Conservation (phyloP, 2,888 invertebrate species). For the Pachycephus smyrnensis region DNA sequence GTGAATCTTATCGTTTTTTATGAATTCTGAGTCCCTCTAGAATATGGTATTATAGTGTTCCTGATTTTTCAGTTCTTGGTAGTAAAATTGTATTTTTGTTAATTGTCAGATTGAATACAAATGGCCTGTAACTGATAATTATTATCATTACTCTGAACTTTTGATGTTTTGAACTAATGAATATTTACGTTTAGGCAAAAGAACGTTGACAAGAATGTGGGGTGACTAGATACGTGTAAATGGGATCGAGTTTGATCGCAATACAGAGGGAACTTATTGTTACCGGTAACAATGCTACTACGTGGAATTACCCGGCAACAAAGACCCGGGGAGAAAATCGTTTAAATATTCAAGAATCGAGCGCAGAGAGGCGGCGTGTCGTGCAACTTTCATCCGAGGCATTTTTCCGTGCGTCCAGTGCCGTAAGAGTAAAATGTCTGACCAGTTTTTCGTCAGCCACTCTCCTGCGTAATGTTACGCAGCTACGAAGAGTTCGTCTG, state of each 20-base stretch:
- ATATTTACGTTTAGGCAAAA: neutral
- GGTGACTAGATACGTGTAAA: neutral
- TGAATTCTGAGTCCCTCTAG: neutral
- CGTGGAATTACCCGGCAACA: neutral
- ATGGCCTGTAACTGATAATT: neutral
- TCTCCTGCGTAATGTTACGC: conserved; percentile 19
- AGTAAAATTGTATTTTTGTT: too few relatives aligned
- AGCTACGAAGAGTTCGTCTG: neutral
- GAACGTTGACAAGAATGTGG: neutral
- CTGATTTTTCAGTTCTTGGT: too few relatives aligned
- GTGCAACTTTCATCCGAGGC: conserved; percentile 29
- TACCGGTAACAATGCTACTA: neutral
- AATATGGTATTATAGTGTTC: too few relatives aligned
- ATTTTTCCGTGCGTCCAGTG: conserved; percentile 29
- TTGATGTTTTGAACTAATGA: neutral
- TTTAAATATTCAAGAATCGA: neutral
- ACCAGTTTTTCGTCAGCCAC: conserved; percentile 26
- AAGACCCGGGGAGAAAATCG: neutral
- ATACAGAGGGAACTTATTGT: neutral
- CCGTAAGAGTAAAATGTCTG: conserved; percentile 28
- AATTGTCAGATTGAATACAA: neutral
- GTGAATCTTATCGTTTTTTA: neutral
- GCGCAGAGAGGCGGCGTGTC: neutral
- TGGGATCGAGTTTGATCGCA: neutral
- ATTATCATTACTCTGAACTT: neutral